Conservation (phyloP, 1,140 invertebrate genomes). For the Rhagoletis pomonella region DNA sequence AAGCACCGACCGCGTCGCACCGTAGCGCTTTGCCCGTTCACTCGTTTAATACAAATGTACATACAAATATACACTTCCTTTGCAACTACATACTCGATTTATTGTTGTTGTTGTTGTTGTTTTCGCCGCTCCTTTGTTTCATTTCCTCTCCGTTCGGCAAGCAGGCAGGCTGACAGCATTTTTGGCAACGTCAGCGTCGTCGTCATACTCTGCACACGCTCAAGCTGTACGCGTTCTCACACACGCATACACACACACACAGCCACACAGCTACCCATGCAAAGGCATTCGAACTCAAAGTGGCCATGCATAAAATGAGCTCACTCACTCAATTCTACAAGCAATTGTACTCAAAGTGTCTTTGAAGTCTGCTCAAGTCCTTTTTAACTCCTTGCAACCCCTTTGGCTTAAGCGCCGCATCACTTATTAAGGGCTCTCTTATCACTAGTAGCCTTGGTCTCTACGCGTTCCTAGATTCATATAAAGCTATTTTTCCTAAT, state of each 20-base stretch:
- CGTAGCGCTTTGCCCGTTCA: neutral
- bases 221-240: neutral
- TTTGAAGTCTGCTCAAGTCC: neutral
- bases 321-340: neutral
- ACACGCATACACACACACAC: neutral
- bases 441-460: neutral
- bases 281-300: neutral
- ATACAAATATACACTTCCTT: slow-evolving; percentile 36
- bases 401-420: too few relatives aligned
- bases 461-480: slow-evolving; percentile 18
- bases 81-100: neutral
- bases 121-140: slow-evolving; percentile 40
- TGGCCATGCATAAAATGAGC: neutral
- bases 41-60: neutral
- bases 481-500: neutral
- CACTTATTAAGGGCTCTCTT: neutral
- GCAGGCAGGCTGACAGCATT: neutral
- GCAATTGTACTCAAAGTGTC: neutral
- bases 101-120: slow-evolving; percentile 36
- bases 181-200: slow-evolving; percentile 56
- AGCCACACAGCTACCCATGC: neutral
- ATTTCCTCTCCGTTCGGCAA: neutral
- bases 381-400: neutral
- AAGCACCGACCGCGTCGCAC: neutral
- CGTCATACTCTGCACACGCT: neutral